phyloP scores from a whole-genome alignment of 2,888 invertebrate species.

The Trachelus iudaicus region DNA sequence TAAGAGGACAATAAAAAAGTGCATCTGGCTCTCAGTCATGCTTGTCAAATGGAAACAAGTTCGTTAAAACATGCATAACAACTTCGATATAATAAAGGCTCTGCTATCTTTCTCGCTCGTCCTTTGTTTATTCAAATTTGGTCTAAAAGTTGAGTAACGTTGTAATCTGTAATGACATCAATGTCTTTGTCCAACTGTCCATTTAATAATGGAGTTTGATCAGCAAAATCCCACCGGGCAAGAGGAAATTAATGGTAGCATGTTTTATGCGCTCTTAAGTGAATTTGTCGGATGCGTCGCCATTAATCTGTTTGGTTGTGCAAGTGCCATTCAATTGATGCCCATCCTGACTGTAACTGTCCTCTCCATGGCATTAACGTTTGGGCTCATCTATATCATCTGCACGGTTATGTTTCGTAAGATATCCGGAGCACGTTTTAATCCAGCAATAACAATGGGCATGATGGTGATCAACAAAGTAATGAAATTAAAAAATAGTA shows the following conservation, averaged over 20 bases:
- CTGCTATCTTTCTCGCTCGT: neutral
- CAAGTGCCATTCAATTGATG: conserved; percentile 8
- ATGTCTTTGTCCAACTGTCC: neutral
- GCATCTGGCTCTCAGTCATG: conserved; percentile 47
- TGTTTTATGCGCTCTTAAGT: neutral
- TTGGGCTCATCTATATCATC: neutral
- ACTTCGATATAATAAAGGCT: neutral
- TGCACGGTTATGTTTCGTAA: neutral
- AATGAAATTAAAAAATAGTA: neutral
- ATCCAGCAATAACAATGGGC: conserved; percentile 8
- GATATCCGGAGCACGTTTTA: conserved; percentile 8
- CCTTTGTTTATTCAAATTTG: neutral
- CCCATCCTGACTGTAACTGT: neutral
- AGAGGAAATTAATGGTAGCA: neutral
- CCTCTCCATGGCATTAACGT: neutral
- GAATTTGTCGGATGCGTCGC: conserved; percentile 9
- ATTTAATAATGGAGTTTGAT: neutral
- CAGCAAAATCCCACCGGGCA: neutral
- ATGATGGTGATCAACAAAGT: conserved; percentile 8
- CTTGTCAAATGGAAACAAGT: neutral
- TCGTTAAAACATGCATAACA: neutral
- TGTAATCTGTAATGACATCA: neutral
- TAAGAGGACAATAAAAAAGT: conserved; percentile 43
- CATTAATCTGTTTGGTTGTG: conserved; percentile 10
- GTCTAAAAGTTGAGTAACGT: neutral